Base-by-base conservation (phyloP, 2,888 invertebrate genomes). In the Microdon myrmicae region DNA sequence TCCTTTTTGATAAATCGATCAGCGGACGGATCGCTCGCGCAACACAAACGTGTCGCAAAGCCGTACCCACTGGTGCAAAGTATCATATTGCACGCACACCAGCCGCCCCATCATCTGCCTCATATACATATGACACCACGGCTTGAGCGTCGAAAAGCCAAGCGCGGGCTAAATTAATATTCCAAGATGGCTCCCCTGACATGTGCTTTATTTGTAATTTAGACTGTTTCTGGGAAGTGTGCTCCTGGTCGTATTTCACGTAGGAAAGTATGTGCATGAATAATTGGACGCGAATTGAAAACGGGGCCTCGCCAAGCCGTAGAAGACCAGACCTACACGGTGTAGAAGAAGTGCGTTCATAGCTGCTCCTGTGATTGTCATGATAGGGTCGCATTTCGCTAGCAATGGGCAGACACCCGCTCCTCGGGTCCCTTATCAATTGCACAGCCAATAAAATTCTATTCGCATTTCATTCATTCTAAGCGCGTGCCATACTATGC, bases 131-230 rank as follows among this genome's bases (percentile, higher is more conserved):
- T 32, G 4, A 44, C 31, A 23, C 35, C 13, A n/a, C 12, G 29
- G 47, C 37, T 41, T 17, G 29, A 35, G 41, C 13, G 16, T 48
- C 29, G 29, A 29, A 51, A 35, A 10, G 17, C 8, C 4, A 22
- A 44, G 47, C 34, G 37, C 44, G 37, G 37, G 32, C 37, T 48
- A 70, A 69, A 75, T 75, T 75, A 72, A 72, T 75, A 75, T 75
- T 76, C 74, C 68, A 69, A 69, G 70, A 71, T 73, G 76, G 71
- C 72, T 68, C 68, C 69, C 59, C 67, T 75, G 74, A 75, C 76
- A 75, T 75, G 76, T 75, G 74, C 74, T 75, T 75, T 75, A 75
- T 75, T 72, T 75, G 76, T 75, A 75, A 75, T 75, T 75, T 75
- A 75, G 76, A 71, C 72, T 75, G 74, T 68, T 68, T 68, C 67